Evolutionary conservation across 2,113 vertebrate species (phyloP).

Genomic region (Pelecanoides urinatrix): DNA sequence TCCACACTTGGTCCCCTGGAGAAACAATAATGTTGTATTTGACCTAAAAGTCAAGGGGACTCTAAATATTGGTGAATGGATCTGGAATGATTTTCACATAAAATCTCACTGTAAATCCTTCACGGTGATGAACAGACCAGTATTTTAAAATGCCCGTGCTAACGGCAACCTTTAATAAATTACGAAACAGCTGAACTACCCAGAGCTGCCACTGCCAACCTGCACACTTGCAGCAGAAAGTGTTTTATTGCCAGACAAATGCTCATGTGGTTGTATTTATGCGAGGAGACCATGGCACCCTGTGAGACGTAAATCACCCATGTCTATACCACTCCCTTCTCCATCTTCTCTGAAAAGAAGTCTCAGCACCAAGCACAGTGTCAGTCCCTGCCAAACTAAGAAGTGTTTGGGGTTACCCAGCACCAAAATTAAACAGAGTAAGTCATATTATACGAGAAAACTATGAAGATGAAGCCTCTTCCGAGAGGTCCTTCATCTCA

Average conservation of each 20-base stretch:
- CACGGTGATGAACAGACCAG: neutral
- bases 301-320: neutral
- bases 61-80: neutral
- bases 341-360: neutral
- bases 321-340: neutral
- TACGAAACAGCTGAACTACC: neutral
- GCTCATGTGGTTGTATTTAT: neutral
- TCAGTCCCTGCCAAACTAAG: neutral
- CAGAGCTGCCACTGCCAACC: neutral
- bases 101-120: conserved; percentile 29
- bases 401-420: neutral
- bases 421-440: neutral
- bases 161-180: conserved; percentile 20
- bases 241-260: conserved; percentile 31
- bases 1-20: neutral
- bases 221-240: neutral
- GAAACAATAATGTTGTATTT: neutral
- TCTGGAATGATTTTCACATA: neutral
- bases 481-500: neutral
- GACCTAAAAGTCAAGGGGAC: neutral
- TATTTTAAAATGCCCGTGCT: neutral
- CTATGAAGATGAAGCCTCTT: neutral
- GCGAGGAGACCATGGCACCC: neutral
- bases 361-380: neutral
- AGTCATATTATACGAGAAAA: neutral